Conservation (phyloP, 1,140 invertebrate genomes). For the Apis dorsata region DNA sequence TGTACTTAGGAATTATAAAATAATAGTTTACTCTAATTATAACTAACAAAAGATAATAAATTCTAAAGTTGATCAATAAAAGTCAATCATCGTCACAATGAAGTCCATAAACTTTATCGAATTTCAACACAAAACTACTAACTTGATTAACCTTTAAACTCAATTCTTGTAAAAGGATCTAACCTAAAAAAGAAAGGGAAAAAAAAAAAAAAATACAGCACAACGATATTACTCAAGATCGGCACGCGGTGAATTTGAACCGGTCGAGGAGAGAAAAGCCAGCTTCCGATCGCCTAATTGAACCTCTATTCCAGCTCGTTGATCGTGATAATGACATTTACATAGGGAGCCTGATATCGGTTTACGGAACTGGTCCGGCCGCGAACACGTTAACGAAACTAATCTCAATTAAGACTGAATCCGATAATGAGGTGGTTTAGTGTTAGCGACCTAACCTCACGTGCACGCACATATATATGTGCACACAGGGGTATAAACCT, state of each 20-base stretch:
- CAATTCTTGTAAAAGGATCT: not conserved
- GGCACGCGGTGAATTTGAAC: not conserved
- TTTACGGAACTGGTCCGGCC: constrained; percentile 47
- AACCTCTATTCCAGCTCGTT: constrained; percentile 13
- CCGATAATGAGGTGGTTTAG: constrained; percentile 59
- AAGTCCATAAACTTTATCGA: not conserved
- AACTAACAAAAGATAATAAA: not conserved
- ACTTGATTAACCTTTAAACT: not conserved
- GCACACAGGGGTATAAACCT: constrained; percentile 23
- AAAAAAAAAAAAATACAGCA: no score
- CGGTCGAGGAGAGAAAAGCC: not conserved
- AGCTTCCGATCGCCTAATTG: constrained; percentile 49
- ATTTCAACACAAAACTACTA: not conserved
- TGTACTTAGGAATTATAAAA: no score
- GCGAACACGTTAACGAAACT: constrained; percentile 60
- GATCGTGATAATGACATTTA: constrained; percentile 68
- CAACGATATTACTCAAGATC: not conserved
- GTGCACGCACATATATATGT: not conserved
- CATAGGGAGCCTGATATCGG: constrained; percentile 27
- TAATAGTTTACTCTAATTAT: not conserved
- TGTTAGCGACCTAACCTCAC: not conserved
- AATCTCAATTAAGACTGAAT: constrained; percentile 64
- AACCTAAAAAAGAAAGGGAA: not conserved
- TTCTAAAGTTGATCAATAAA: not conserved
- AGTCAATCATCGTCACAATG: not conserved